phyloP scores from a whole-genome alignment of 2,888 invertebrate genomes.

The Brenthis hecate region DNA sequence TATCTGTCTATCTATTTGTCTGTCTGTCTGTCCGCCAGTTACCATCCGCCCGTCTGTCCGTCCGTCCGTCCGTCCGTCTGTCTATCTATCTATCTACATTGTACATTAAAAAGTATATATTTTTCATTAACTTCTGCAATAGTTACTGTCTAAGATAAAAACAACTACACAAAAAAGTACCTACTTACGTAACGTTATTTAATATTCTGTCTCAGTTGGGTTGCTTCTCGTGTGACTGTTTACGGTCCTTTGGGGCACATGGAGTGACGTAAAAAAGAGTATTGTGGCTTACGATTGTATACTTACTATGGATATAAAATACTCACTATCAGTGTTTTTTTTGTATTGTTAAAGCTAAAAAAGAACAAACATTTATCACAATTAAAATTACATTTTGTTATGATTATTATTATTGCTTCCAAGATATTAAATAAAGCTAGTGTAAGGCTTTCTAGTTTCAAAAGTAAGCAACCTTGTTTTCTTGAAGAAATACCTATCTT shows the following conservation, averaged over 20 bases:
- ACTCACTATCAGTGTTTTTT: not conserved
- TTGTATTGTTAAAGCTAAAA: too few species aligned
- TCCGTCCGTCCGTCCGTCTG: too few species aligned
- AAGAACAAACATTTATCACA: too few species aligned
- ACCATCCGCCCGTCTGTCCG: too few species aligned
- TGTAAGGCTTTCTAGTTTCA: too few species aligned
- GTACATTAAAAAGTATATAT: not conserved
- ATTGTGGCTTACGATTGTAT: slow-evolving; percentile 15
- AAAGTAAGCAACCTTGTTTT: too few species aligned
- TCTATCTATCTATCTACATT: not conserved
- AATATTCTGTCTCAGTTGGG: slow-evolving; percentile 16
- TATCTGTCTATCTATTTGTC: too few species aligned
- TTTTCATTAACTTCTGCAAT: not conserved
- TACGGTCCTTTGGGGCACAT: slow-evolving; percentile 12
- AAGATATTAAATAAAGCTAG: too few species aligned
- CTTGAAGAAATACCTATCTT: too few species aligned
- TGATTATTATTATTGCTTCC: too few species aligned
- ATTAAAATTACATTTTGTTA: too few species aligned
- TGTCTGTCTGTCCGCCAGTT: not conserved
- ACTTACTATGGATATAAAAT: slow-evolving; percentile 2
- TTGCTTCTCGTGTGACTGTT: slow-evolving; percentile 7
- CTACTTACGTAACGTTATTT: slow-evolving; percentile 11
- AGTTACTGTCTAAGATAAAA: slow-evolving; percentile 3
- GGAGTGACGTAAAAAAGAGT: not conserved
- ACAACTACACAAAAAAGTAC: not conserved